Conservation (phyloP, 1,140 invertebrate species). For the Drosophila oshimai region DNA sequence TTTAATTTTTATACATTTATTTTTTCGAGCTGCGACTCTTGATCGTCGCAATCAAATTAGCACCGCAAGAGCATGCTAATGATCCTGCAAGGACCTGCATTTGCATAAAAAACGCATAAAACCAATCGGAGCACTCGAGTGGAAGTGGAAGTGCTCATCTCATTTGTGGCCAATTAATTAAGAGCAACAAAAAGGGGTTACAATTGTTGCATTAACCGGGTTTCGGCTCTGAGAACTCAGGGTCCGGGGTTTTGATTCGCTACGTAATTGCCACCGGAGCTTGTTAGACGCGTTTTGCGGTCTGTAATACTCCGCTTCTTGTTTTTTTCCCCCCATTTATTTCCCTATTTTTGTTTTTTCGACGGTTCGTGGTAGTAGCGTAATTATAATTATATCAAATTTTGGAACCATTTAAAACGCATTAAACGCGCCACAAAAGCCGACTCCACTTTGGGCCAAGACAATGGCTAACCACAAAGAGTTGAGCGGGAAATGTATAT, state of each 20-base stretch:
- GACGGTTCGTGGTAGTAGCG: slow-evolving; percentile 45
- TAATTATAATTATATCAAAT: slow-evolving; percentile 81
- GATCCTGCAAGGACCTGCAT: slow-evolving; percentile 51
- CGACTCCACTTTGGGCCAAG: slow-evolving; percentile 26
- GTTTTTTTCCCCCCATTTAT: slow-evolving; percentile 53
- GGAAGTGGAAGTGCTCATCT: slow-evolving; percentile 31
- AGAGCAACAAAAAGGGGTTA: slow-evolving; percentile 36
- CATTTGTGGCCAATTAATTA: slow-evolving; percentile 71
- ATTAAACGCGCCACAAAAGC: slow-evolving; percentile 68
- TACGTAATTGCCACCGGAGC: slow-evolving; percentile 24
- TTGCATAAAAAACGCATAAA: slow-evolving; percentile 79
- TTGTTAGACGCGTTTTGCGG: slow-evolving; percentile 56
- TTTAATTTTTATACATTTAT: slow-evolving; percentile 51
- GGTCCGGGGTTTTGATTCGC: slow-evolving; percentile 22
- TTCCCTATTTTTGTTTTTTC: slow-evolving; percentile 43
- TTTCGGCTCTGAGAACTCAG: slow-evolving; percentile 19
- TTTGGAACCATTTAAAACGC: slow-evolving; percentile 80
- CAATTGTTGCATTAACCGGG: slow-evolving; percentile 67
- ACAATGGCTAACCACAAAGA: slow-evolving; percentile 35
- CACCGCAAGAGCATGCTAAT: slow-evolving; percentile 46
- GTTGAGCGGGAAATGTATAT: slow-evolving; percentile 5
- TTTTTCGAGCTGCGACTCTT: slow-evolving; percentile 9
- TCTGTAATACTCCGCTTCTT: slow-evolving; percentile 36
- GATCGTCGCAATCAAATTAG: slow-evolving; percentile 28
- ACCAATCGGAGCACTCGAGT: slow-evolving; percentile 53